phyloP scores from a whole-genome alignment of 2,113 vertebrate species.

The Gorilla gorilla region DNA sequence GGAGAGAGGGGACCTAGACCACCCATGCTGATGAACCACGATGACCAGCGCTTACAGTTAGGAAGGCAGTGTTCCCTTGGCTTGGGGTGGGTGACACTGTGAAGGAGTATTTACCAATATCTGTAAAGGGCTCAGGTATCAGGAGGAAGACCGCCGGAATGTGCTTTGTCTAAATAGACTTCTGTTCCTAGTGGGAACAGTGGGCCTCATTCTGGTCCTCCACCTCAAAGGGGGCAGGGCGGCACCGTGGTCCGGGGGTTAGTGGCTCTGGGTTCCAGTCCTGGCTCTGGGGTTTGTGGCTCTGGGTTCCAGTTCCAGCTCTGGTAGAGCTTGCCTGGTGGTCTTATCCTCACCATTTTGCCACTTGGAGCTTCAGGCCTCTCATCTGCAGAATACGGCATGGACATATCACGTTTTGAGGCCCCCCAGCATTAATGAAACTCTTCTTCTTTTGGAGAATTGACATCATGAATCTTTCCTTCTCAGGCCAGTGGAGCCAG shows the following conservation, averaged over 20 bases:
- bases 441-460: background rate
- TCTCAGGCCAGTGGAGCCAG: background rate
- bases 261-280: background rate
- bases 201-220: background rate
- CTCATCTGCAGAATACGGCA: background rate
- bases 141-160: background rate
- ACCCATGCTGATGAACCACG: background rate
- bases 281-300: background rate
- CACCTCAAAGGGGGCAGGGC: background rate
- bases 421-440: background rate
- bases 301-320: background rate
- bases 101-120: background rate
- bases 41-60: background rate
- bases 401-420: background rate
- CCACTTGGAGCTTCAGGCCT: background rate
- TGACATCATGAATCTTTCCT: background rate
- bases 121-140: background rate
- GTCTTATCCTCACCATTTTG: no score
- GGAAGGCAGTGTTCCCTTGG: background rate
- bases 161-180: background rate
- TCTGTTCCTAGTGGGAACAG: no score
- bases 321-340: background rate
- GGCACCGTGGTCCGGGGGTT: fast-evolving
- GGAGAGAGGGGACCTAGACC: background rate
- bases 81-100: background rate